Percentiles rank a stretch among this genome's conserved stretches.
These are phyloP conservation scores for Dufourea novaeangliae DNA, from an alignment of 1,140 invertebrate genomes.

Conservation along the genomic window DNA sequence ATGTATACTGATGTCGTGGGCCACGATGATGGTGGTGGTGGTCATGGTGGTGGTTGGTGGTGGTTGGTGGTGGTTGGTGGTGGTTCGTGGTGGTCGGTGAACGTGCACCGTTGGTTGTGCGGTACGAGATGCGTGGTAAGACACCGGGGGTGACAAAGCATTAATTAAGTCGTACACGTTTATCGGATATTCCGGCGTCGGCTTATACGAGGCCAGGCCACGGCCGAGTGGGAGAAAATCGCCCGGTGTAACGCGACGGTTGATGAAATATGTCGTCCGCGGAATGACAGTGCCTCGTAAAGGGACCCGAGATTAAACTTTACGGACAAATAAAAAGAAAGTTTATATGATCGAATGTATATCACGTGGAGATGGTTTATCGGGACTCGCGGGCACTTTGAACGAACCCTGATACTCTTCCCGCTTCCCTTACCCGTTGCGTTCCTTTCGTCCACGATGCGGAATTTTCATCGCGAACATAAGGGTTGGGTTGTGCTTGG, in stretches of 20 bases:
- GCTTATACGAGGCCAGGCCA: slow-evolving; percentile 53
- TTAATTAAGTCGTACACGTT: slow-evolving; percentile 69
- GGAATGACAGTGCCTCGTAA: slow-evolving; percentile 60
- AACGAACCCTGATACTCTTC: no score
- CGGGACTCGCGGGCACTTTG: neutral
- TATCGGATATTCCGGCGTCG: slow-evolving; percentile 62
- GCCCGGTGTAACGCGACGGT: slow-evolving; percentile 58
- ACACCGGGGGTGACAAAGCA: slow-evolving; percentile 67
- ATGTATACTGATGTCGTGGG: no score
- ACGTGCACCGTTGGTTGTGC: no score
- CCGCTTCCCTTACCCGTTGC: no score
- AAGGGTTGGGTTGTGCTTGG: no score
- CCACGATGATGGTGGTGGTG: neutral
- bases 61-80: no score
- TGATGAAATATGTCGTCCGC: slow-evolving; percentile 59
- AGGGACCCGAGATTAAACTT: slow-evolving; percentile 55
- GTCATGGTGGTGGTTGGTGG: neutral
- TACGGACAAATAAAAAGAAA: slow-evolving; percentile 52
- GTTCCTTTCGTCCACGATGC: no score
- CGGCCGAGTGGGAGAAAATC: slow-evolving; percentile 55
- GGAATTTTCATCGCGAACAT: no score
- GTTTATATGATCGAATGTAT: slow-evolving; percentile 35
- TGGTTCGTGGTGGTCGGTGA: no score
- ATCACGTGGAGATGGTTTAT: slow-evolving; percentile 31
- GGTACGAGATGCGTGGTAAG: slow-evolving; percentile 59